Evolutionary conservation across 2,797 vertebrate genomes (phyloP).

Genomic region (Acestrorhynchus altus): DNA sequence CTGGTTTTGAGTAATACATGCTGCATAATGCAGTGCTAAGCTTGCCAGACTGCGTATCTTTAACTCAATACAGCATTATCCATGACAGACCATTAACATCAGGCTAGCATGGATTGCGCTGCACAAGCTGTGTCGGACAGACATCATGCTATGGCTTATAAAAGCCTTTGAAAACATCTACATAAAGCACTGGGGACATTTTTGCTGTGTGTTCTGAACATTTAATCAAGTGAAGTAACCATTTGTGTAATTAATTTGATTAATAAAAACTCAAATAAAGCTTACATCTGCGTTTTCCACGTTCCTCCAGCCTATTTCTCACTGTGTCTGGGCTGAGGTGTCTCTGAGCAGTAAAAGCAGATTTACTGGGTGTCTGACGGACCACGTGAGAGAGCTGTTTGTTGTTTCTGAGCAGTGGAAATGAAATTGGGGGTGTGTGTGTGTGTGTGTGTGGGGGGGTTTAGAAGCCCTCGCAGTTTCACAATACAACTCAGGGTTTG

Average conservation of each 20-base stretch:
- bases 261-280: slow-evolving; percentile 48
- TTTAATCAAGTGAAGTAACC: slow-evolving; percentile 52
- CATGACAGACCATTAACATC: slow-evolving; percentile 47
- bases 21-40: slow-evolving; percentile 37
- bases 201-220: slow-evolving; percentile 42
- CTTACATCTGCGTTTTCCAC: slow-evolving; percentile 50
- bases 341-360: slow-evolving; percentile 51
- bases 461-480: slow-evolving; percentile 16
- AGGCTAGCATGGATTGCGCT: slow-evolving; percentile 33
- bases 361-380: slow-evolving; percentile 47
- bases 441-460: too few species aligned
- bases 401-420: slow-evolving; percentile 40
- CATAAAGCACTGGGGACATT: slow-evolving; percentile 30
- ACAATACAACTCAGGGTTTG: slow-evolving; percentile 4
- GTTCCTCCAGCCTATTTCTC: slow-evolving; percentile 38
- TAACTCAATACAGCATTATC: slow-evolving; percentile 28
- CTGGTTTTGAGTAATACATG: slow-evolving; percentile 51
- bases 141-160: slow-evolving; percentile 23
- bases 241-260: slow-evolving; percentile 59
- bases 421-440: slow-evolving; percentile 52
- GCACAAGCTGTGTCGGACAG: slow-evolving; percentile 24
- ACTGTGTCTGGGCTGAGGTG: slow-evolving; percentile 38
- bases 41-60: slow-evolving; percentile 35
- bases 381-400: slow-evolving; percentile 41
- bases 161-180: slow-evolving; percentile 21